Conservation (phyloP, 2,797 vertebrate species). For the Fistularia commersonii region DNA sequence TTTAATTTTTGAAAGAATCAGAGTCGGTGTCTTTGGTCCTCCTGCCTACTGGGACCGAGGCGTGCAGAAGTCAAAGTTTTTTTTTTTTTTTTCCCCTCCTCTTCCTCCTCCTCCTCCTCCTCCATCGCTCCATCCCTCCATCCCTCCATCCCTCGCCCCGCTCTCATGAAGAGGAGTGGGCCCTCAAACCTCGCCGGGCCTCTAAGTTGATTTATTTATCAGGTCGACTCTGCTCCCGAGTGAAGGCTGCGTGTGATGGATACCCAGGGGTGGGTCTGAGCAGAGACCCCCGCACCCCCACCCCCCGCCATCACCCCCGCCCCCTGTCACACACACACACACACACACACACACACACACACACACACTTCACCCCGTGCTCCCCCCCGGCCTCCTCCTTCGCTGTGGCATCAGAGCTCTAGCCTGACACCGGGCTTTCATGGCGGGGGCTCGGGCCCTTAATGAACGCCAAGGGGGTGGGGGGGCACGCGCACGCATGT, state of each 20-base stretch:
- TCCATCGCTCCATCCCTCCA: conserved; percentile 8
- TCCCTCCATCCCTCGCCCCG: conserved; percentile 17
- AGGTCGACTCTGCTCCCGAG: conserved; percentile 72
- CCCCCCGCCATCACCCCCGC: background rate
- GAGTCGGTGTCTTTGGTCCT: conserved; percentile 79
- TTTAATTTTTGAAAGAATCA: conserved; percentile 83
- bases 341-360: too few relatives aligned
- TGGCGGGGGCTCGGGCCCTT: conserved; percentile 55
- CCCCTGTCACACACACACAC: conserved; percentile 4
- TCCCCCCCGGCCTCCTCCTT: conserved; percentile 32
- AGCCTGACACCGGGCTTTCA: conserved; percentile 67
- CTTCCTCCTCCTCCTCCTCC: conserved; percentile 34
- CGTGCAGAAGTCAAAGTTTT: conserved; percentile 69
- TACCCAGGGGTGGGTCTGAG: conserved; percentile 75
- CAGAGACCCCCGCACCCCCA: conserved; percentile 30
- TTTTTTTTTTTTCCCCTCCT: conserved; percentile 16
- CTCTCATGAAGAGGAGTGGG: conserved; percentile 74
- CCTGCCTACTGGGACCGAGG: conserved; percentile 71
- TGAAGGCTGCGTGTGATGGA: conserved; percentile 74
- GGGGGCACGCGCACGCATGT: conserved; percentile 13
- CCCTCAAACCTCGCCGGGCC: conserved; percentile 76
- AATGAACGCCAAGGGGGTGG: conserved; percentile 54
- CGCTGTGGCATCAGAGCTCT: conserved; percentile 62
- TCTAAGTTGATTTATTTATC: conserved; percentile 86
- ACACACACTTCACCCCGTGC: conserved; percentile 1